A percentile compares a stretch with the other conserved stretches of the same genome.
phyloP scores from a whole-genome alignment of 1,140 invertebrate species.

The Ditylenchus dipsaci region DNA sequence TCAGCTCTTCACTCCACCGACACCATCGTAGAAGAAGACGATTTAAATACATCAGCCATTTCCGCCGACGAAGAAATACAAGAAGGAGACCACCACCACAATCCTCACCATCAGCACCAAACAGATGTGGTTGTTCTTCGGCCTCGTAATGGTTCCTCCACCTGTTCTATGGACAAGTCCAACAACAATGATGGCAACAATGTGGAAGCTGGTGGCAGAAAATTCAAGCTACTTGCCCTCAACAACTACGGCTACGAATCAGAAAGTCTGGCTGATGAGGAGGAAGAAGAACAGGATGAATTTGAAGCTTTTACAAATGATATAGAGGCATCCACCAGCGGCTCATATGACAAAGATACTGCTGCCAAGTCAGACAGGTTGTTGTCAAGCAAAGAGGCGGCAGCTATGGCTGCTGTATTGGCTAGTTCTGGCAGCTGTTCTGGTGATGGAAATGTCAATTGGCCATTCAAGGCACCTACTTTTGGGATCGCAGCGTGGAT shows the following conservation, averaged over 20 bases:
- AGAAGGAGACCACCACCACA: not conserved
- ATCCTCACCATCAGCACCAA: too few relatives aligned
- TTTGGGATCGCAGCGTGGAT: too few relatives aligned
- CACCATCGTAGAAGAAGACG: constrained; percentile 7
- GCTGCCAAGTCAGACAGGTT: not conserved
- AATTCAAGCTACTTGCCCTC: constrained; percentile 24
- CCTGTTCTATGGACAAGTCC: too few relatives aligned
- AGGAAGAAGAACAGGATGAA: not conserved
- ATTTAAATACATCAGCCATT: not conserved
- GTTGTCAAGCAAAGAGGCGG: constrained; percentile 2
- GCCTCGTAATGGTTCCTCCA: not conserved
- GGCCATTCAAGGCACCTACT: not conserved
- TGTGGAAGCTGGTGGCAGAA: constrained; percentile 40
- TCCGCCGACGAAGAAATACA: not conserved
- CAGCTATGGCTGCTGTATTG: constrained; percentile 13
- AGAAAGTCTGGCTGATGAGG: not conserved
- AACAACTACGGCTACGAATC: not conserved
- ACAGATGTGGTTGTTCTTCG: not conserved
- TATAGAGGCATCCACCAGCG: not conserved
- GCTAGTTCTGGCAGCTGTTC: not conserved
- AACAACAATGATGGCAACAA: constrained; percentile 12
- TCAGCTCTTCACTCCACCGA: constrained; percentile 6
- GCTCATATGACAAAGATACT: not conserved
- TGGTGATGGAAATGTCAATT: not conserved
- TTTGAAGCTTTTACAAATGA: not conserved